Evolutionary conservation across 2,888 invertebrate genomes (phyloP), one percentile per base, ranked within the genome.

Genomic region (Ectemnius cavifrons): DNA sequence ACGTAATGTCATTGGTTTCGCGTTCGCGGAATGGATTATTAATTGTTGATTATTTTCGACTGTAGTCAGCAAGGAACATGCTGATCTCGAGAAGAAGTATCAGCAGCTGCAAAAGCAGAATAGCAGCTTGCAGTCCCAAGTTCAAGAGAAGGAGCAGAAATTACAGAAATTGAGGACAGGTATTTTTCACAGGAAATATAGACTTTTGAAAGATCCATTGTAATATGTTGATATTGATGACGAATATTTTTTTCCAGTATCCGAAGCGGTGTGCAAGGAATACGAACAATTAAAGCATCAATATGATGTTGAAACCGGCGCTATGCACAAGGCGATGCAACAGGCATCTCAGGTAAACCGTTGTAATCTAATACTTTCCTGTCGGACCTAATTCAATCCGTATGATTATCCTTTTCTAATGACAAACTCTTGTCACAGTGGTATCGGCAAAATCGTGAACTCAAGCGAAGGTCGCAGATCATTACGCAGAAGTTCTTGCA

Each of bases 361-460:
- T 2, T 6, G 3, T 69, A 11, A 14, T 61, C 20, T 14, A 23
- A 23, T 23, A 61, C 13, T 18, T 16, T 23, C n/a, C 14, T 52
- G 16, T 23, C n/a, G 11, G 6, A 52, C 13, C 14, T 49, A 8
- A 14, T 45, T 18, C 8, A 52, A 57, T 46, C 1, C 2, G 11
- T 37, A 11, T 37, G 47, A 2, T 14, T 14, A 11, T 47, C 16
- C 27, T 52, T 46, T 58, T 49, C 27, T 37, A 16, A 68, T 47
- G n/a, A 47, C 37, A 4, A 14, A 58, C 46, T 47, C n/a, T 0
- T 20, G 2, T 14, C 47, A 13, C 92, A 95, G 91, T 96, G 95
- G 95, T 95, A 95, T 92, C 94, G 94, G 76, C 95, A 95, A 91
- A 95, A 95, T 87, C 94, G 95, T 73, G 94, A 94, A 85, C 89